Base-by-base conservation (phyloP, 1,140 invertebrate genomes). In the Eumeta japonica region DNA sequence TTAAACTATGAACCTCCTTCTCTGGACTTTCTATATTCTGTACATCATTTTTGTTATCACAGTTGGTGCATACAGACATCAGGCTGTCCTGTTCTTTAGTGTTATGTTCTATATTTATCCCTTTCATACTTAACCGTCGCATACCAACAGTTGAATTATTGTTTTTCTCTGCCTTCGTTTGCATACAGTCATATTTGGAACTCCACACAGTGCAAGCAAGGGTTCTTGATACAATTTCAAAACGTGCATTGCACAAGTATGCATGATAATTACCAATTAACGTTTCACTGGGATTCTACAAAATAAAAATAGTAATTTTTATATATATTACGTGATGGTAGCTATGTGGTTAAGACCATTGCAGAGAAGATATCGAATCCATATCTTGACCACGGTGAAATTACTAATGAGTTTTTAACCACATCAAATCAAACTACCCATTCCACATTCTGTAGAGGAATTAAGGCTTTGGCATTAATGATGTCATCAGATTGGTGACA, bases 211-310 rank as follows among this genome's bases (percentile, higher is more conserved):
- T 56, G 53, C 89, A 93, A 0, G 89, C 88, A 10, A 81, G 67
- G 30, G 81, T 79, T 63, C 89, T 88, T 4, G 81, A 75, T 14
- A 80, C 76, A 19, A 96, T 88, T 58, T 85, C 84, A 48, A 82
- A 80, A 40, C 86, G 77, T 1, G 92, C 90, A 57, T 93, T 90
- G 51, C 84, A 84, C 10, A 96, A 74, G 61, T 90, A 91, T 4
- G 86, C 86, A 60, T 89, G 86, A 58, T 89, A 88, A 71, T 90
- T 90, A 12, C 84, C 84, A 55, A 85, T 88, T 34, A 90, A 58
- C 42, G 71, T 70, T 44, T 77, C 75, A 55, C 74, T 74, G 33
- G 72, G 60, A 35, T 76, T 72, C 60, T 75, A 46, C 29, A 74
- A 63, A 10, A 43, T 45, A 38, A 43, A 43, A 43, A 30, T 19